phyloP scores from a whole-genome alignment of 2,888 invertebrate species.

The Limnephilus lunatus region DNA sequence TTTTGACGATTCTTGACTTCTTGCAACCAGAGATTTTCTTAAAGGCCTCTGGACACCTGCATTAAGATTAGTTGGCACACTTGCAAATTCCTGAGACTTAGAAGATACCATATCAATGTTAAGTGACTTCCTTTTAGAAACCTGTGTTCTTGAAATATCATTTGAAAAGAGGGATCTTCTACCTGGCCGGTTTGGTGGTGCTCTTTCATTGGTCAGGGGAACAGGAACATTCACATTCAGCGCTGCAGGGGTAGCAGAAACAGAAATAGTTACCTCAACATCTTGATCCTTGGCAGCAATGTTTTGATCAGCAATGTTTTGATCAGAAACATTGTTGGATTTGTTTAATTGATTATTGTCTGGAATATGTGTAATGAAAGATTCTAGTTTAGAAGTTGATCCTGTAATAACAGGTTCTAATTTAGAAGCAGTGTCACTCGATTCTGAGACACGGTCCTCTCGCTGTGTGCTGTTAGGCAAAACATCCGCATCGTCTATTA shows the following conservation, averaged over 20 bases:
- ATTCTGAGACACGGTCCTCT: neutral
- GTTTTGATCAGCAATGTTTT: neutral
- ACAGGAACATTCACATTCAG: neutral
- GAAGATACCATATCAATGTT: neutral
- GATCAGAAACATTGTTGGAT: slow-evolving; percentile 2
- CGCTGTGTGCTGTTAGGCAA: neutral
- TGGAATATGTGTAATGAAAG: neutral
- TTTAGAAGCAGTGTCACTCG: neutral
- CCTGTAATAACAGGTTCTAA: neutral
- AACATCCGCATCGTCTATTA: neutral
- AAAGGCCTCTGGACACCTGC: neutral
- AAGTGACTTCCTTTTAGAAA: slow-evolving; percentile 15
- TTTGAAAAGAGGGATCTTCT: slow-evolving; percentile 13
- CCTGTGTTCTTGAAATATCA: neutral
- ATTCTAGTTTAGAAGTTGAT: neutral
- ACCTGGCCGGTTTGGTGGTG: neutral
- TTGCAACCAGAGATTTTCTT: slow-evolving; percentile 2
- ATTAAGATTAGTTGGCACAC: slow-evolving; percentile 17
- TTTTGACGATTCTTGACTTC: slow-evolving; percentile 24
- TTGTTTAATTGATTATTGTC: neutral
- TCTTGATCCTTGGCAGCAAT: neutral
- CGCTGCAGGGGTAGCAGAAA: neutral
- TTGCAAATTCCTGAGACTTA: slow-evolving; percentile 9
- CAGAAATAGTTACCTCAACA: neutral
- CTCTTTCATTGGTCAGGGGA: neutral